Evolutionary conservation across 2,797 vertebrate genomes (phyloP), one percentile per base, ranked within the genome.

Genomic region (Lophotriccus pileatus): DNA sequence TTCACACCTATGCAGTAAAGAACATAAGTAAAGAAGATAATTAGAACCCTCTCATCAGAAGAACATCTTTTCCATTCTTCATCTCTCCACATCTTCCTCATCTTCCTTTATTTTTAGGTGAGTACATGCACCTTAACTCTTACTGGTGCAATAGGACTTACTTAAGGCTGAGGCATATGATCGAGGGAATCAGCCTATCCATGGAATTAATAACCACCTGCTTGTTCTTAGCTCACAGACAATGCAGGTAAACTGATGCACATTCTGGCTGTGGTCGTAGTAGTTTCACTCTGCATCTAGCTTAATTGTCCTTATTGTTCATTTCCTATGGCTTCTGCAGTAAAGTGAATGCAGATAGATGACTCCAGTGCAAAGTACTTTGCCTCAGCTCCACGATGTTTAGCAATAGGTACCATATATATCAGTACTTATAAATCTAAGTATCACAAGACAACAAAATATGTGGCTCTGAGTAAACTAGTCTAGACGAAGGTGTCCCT

Each of bases 401-500:
- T 56, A 53, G 32, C n/a, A 84, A 46, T 5, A 49, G 16, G 14
- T 67, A 24, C 10, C 32, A n/a, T 20, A 36, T 16, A 30, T 49
- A 52, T 39, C 13, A 52, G 32, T 17, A 50, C 12, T 62, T 43
- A 3, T 59, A 36, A 67, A 66, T 15, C 5, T 27, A 73, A 58
- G 12, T 36, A 39, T 76, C 20, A 27, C 22, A 90, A 78, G 19
- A 36, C 5, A 73, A 58, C 4, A 56, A 62, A 91, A 60, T 28
- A 69, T 5, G 1, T 21, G 23, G 9, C 9, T 43, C 21, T 28
- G n/a, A n/a, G 11, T 36, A 69, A 20, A 27, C 22, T 21, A 13
- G 11, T 37, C 36, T 12, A 28, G 55, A 7, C 7, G n/a, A 49
- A 62, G 10, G 15, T 41, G 19, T 12, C 47, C 0, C 0, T n/a